Conservation (phyloP, 1,140 invertebrate genomes). For the Drosophila ercepeae region DNA sequence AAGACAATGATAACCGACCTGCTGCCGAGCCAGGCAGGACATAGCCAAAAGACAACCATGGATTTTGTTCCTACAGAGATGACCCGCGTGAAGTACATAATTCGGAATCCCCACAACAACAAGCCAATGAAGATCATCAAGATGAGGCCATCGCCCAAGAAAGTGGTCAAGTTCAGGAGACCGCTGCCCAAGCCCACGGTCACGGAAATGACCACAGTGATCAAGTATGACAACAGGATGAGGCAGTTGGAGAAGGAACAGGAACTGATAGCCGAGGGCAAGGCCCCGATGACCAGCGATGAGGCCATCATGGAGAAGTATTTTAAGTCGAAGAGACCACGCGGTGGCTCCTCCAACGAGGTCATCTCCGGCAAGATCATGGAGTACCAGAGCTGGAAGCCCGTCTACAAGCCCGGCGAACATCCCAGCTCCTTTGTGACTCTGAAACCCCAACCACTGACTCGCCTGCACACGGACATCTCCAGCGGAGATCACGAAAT, state of each 20-base stretch:
- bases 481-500: conserved; percentile 49
- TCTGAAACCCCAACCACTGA: conserved; percentile 53
- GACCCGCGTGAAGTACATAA: conserved; percentile 74
- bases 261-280: conserved; percentile 75
- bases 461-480: conserved; percentile 66
- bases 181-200: conserved; percentile 48
- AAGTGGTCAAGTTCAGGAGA: conserved; percentile 61
- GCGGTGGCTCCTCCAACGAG: conserved; percentile 46
- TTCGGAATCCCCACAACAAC: conserved; percentile 70
- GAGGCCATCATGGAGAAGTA: conserved; percentile 68
- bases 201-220: conserved; percentile 38
- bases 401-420: conserved; percentile 57
- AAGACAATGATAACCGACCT: conserved; percentile 64
- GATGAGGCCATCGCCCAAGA: conserved; percentile 65
- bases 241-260: conserved; percentile 73
- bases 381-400: conserved; percentile 76
- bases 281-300: conserved; percentile 53
- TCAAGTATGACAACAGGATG: conserved; percentile 57
- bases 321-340: conserved; percentile 46
- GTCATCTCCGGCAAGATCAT: conserved; percentile 64
- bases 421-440: conserved; percentile 57
- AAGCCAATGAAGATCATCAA: conserved; percentile 77
- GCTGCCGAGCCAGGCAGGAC: conserved; percentile 46
- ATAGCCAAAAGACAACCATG: conserved; percentile 42
- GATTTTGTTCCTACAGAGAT: conserved; percentile 75